These are phyloP conservation scores for Cercocebus atys DNA, from an alignment of 2,113 vertebrate genomes.

Conservation along the genomic window DNA sequence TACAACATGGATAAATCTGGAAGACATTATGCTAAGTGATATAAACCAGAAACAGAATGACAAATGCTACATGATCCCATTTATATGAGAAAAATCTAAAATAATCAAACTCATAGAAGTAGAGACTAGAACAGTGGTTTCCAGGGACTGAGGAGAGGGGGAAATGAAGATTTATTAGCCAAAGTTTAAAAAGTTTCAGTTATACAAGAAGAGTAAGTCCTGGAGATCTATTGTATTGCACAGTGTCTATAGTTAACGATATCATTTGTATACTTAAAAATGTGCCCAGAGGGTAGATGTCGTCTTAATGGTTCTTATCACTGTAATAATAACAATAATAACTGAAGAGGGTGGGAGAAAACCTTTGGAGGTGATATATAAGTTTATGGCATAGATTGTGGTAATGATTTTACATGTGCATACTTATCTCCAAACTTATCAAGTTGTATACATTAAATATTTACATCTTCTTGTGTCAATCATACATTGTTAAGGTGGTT, in stretches of 20 bases:
- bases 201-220: neutral
- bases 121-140: neutral
- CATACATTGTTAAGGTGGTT: neutral
- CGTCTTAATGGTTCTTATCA: neutral
- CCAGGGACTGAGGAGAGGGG: too few species aligned
- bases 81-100: neutral
- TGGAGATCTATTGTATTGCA: neutral
- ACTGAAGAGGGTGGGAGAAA: neutral
- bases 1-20: neutral
- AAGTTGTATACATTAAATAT: neutral
- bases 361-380: neutral
- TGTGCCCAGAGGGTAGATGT: neutral
- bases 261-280: neutral
- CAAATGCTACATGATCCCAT: neutral
- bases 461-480: neutral
- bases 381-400: neutral
- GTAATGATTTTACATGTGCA: neutral
- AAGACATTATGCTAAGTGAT: neutral
- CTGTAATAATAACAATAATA: neutral
- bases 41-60: neutral
- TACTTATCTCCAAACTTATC: neutral
- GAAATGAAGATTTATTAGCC: neutral
- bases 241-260: neutral
- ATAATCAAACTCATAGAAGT: neutral
- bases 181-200: neutral